Conservation (phyloP, 2,113 vertebrate genomes). For the Nesoenas mayeri region DNA sequence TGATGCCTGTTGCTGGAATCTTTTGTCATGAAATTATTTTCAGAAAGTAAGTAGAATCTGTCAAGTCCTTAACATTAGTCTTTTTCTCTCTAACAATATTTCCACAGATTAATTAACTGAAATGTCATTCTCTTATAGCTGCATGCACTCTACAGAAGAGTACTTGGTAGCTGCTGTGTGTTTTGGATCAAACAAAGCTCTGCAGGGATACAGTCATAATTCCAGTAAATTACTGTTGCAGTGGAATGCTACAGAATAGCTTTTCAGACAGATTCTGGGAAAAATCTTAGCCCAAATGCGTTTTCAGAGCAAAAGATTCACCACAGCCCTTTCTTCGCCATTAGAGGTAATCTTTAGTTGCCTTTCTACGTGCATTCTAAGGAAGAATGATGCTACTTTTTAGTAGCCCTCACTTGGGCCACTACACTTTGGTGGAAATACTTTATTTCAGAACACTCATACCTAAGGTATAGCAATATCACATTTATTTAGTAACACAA, state of each 20-base stretch:
- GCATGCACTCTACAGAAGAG: constrained; percentile 62
- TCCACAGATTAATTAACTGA: constrained; percentile 69
- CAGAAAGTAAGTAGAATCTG: constrained; percentile 40
- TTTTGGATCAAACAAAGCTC: constrained; percentile 71
- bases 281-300: background rate
- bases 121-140: constrained; percentile 66
- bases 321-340: background rate
- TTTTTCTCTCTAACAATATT: constrained; percentile 49
- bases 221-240: constrained; percentile 49
- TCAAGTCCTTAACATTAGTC: constrained; percentile 45
- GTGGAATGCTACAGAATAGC: constrained; percentile 37
- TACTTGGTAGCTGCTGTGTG: constrained; percentile 69
- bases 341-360: background rate
- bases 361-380: background rate
- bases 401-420: background rate
- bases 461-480: background rate
- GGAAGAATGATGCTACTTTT: background rate
- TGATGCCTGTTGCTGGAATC: constrained; percentile 22
- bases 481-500: background rate
- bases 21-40: constrained; percentile 42
- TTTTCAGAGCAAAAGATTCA: constrained; percentile 6
- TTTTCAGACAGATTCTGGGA: background rate
- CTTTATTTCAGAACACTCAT: background rate
- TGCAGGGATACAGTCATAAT: constrained; percentile 57
- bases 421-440: background rate